These are phyloP conservation scores for Meandrusa payeni DNA, from an alignment of 2,888 invertebrate genomes.

Conservation along the genomic window DNA sequence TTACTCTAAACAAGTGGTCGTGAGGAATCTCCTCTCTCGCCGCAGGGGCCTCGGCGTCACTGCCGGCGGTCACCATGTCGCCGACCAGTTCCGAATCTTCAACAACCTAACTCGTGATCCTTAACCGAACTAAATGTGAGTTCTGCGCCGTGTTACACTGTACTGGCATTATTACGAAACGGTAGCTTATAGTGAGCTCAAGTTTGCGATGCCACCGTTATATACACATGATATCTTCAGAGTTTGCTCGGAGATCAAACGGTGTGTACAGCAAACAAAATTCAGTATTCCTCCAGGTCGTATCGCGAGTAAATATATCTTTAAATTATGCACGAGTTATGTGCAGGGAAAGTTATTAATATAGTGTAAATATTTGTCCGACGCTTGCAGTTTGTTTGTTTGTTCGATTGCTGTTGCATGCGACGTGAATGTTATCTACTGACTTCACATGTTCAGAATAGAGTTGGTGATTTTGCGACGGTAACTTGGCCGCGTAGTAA, in stretches of 20 bases:
- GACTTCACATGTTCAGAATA: too few relatives aligned
- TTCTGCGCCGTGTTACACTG: background rate
- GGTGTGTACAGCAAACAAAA: conserved; percentile 40
- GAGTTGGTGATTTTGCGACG: too few relatives aligned
- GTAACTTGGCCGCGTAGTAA: too few relatives aligned
- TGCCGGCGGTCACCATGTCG: conserved; percentile 44
- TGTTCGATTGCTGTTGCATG: conserved; percentile 13
- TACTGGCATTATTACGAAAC: conserved; percentile 26
- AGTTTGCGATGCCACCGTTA: conserved; percentile 27
- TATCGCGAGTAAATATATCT: conserved; percentile 39
- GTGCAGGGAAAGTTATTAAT: conserved; percentile 26
- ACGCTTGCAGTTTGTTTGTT: conserved; percentile 25
- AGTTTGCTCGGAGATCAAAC: conserved; percentile 47
- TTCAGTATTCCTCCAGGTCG: conserved; percentile 43
- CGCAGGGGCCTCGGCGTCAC: conserved; percentile 45
- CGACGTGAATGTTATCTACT: too few relatives aligned
- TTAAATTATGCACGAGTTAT: conserved; percentile 27
- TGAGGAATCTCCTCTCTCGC: conserved; percentile 60
- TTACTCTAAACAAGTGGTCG: conserved; percentile 66
- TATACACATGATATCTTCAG: conserved; percentile 39
- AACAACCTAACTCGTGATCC: conserved; percentile 10
- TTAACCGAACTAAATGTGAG: conserved; percentile 24
- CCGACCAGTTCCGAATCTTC: conserved; percentile 4
- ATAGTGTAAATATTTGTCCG: conserved; percentile 25
- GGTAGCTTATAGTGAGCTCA: conserved; percentile 28